Base-by-base conservation (phyloP, 2,113 vertebrate genomes). In the Xiphorhynchus elegans region DNA sequence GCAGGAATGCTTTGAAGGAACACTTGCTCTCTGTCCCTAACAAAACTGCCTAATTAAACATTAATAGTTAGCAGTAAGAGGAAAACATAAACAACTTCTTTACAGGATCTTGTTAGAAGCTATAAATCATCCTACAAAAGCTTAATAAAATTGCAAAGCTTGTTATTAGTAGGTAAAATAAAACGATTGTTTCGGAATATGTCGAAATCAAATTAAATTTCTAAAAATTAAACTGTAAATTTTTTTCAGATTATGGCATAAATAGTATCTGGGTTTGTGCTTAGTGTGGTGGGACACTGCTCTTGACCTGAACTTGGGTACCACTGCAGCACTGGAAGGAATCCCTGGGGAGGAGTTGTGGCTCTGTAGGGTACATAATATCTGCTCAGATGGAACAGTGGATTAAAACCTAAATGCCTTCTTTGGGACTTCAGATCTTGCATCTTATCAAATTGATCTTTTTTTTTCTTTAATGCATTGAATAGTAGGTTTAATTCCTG, bases 221-320 rank as follows among this genome's bases (percentile, higher is more conserved):
- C 39, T 46, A 3, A 16, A 25, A 87, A 8, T 53, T 31, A 23
- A 17, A 60, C 17, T 12, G 8, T 6, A 3, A 0, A 0, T 35
- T 50, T 72, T 89, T 49, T 70, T 53, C 11, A 46, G 37, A 31
- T 62, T 49, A 17, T 40, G 33, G 4, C n/a, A 60, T 35, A 62
- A 74, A 37, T 46, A 13, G 4, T 26, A 3, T 26, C 20, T 67
- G 50, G 26, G 49, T 74, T 16, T 49, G 19, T 69, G 28, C 15
- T 35, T 80, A 1, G 23, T 14, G 20, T 46, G 72, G 16, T 58
- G 59, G 35, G 31, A 26, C 59, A 2, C 12, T 40, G 7, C 50
- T 66, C 44, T 40, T 91, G 64, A 42, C 5, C 25, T 58, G 64
- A 76, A n/a, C 8, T 80, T 17, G 10, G 21, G 16, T 47, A 50